Evolutionary conservation across 2,888 invertebrate species (phyloP).

Genomic region (Stictocephala bisonia): DNA sequence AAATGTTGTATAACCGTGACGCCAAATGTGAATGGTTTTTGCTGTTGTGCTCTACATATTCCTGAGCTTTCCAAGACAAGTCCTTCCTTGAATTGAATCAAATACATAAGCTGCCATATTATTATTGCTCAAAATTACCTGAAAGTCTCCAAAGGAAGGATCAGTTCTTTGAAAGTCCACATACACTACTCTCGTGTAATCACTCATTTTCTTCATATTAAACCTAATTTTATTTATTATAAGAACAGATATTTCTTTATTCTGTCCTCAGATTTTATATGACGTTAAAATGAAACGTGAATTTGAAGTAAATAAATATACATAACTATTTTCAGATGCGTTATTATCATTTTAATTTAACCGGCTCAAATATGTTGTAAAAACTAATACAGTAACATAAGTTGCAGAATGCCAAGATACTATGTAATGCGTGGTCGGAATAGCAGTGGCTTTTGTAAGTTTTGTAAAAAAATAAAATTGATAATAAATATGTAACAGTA

Average conservation of each 20-base stretch:
- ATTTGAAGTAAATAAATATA: constrained; percentile 37
- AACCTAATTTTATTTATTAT: constrained; percentile 46
- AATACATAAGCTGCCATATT: constrained; percentile 28
- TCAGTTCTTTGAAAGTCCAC: constrained; percentile 43
- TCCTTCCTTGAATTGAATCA: constrained; percentile 30
- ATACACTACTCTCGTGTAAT: constrained; percentile 43
- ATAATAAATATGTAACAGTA: not conserved
- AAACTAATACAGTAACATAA: too few relatives aligned
- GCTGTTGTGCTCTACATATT: constrained; percentile 48
- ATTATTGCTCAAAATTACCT: constrained; percentile 35
- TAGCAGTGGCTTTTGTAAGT: constrained; percentile 30
- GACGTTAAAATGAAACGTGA: constrained; percentile 21
- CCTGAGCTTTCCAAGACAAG: constrained; percentile 38
- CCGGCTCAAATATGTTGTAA: constrained; percentile 17
- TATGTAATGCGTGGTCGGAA: too few relatives aligned
- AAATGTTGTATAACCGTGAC: constrained; percentile 47
- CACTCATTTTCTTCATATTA: constrained; percentile 44
- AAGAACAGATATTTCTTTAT: constrained; percentile 38
- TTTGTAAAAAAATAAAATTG: constrained; percentile 21
- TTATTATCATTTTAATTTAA: constrained; percentile 41
- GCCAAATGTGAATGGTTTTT: constrained; percentile 51
- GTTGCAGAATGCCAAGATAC: too few relatives aligned
- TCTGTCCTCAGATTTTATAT: constrained; percentile 42
- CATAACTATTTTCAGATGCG: constrained; percentile 21
- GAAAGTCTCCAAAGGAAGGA: constrained; percentile 27